phyloP scores from a whole-genome alignment of 2,888 invertebrate species.

The Drosophila vallismaia region DNA sequence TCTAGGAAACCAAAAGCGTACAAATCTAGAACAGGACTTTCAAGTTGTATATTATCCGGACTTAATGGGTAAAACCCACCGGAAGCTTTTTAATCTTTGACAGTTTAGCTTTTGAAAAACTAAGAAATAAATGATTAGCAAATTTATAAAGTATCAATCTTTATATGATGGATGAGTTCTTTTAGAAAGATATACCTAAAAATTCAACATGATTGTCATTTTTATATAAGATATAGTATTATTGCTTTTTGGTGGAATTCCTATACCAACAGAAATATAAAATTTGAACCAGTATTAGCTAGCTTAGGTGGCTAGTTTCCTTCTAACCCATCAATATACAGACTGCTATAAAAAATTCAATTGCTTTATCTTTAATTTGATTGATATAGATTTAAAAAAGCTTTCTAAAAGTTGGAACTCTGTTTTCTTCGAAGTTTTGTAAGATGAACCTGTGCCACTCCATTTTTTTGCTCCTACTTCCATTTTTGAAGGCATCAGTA shows the following conservation, averaged over 20 bases:
- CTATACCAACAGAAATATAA: neutral
- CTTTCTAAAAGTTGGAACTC: too few relatives aligned
- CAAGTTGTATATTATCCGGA: too few relatives aligned
- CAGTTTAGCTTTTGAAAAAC: neutral
- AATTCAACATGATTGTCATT: neutral
- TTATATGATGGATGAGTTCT: neutral
- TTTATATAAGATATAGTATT: neutral
- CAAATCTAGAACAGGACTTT: neutral
- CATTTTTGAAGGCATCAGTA: neutral
- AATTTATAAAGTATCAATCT: neutral
- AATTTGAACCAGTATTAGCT: neutral
- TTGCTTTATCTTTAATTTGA: too few relatives aligned
- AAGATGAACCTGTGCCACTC: slow-evolving; percentile 13
- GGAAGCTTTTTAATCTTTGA: neutral
- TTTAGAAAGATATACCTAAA: neutral
- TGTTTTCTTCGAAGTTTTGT: neutral
- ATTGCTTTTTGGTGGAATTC: neutral
- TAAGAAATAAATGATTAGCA: neutral
- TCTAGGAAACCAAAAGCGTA: neutral
- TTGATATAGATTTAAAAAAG: too few relatives aligned
- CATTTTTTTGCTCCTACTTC: neutral
- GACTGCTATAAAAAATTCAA: too few relatives aligned
- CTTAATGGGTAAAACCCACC: too few relatives aligned
- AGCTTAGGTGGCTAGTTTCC: too few relatives aligned
- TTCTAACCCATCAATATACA: too few relatives aligned